Evolutionary conservation across 1,140 invertebrate genomes (phyloP).

Genomic region (Eriosoma lanigerum): DNA sequence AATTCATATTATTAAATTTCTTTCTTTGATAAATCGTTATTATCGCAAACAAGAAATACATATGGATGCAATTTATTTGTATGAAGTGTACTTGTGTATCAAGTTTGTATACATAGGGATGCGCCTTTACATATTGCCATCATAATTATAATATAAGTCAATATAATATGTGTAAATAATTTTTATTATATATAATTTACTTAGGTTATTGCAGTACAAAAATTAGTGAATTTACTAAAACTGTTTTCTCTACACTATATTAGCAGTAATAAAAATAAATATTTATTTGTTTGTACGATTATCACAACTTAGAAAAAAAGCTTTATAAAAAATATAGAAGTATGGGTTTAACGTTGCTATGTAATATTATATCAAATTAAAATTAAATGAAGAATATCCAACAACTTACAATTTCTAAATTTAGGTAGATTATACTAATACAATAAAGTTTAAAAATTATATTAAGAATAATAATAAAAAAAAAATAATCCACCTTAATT

Average conservation of each 20-base stretch:
- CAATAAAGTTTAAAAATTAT: too few relatives aligned
- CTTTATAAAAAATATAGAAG: slow-evolving; percentile 24
- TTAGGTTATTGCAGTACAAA: neutral
- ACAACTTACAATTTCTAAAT: slow-evolving; percentile 1
- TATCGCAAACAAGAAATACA: too few relatives aligned
- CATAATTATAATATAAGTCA: too few relatives aligned
- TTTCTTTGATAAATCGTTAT: too few relatives aligned
- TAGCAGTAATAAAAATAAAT: slow-evolving; percentile 32
- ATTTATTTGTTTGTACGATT: slow-evolving; percentile 12
- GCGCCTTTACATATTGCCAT: too few relatives aligned
- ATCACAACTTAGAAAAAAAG: slow-evolving; percentile 34
- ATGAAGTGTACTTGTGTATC: too few relatives aligned
- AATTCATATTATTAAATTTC: too few relatives aligned
- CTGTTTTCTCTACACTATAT: slow-evolving; percentile 7
- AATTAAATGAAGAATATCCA: slow-evolving; percentile 22
- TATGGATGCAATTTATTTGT: too few relatives aligned
- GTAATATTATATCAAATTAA: slow-evolving; percentile 30
- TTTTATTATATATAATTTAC: slow-evolving; percentile 24
- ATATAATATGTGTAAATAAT: neutral
- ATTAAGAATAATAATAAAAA: too few relatives aligned
- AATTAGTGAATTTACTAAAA: slow-evolving; percentile 14
- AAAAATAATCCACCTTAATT: neutral
- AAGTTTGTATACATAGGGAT: too few relatives aligned
- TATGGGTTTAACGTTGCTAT: slow-evolving; percentile 10
- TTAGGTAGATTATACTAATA: neutral